Conservation (phyloP, 2,797 vertebrate species). For the Caiman crocodilus region DNA sequence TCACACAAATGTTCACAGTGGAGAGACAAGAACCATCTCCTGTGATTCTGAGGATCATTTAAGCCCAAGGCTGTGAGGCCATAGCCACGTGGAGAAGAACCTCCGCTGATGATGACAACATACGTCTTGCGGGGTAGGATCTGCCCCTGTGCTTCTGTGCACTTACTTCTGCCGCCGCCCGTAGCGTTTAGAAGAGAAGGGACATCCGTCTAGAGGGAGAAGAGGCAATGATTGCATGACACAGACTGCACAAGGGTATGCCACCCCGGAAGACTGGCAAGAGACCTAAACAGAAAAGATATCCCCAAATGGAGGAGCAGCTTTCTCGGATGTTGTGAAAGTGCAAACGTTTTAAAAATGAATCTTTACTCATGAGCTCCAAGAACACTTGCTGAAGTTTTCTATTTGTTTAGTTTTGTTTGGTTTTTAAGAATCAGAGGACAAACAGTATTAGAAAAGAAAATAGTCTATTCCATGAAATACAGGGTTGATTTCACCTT, state of each 20-base stretch:
- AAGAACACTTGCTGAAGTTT: neutral
- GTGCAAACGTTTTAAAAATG: neutral
- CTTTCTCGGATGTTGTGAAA: neutral
- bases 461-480: neutral
- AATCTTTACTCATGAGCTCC: neutral
- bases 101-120: neutral
- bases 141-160: neutral
- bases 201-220: neutral
- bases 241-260: no score
- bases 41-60: neutral
- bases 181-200: neutral
- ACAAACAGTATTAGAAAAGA: neutral
- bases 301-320: neutral
- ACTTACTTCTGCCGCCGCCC: neutral
- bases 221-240: no score
- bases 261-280: neutral
- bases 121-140: no score
- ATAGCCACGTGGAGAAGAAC: neutral
- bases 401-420: neutral
- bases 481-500: neutral
- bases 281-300: neutral
- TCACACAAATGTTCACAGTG: no score
- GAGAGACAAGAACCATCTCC: neutral
- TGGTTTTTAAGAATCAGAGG: accelerated
- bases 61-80: neutral